These are phyloP conservation scores for Tetramorium parvispinum DNA, from an alignment of 1,140 invertebrate species.

Conservation along the genomic window DNA sequence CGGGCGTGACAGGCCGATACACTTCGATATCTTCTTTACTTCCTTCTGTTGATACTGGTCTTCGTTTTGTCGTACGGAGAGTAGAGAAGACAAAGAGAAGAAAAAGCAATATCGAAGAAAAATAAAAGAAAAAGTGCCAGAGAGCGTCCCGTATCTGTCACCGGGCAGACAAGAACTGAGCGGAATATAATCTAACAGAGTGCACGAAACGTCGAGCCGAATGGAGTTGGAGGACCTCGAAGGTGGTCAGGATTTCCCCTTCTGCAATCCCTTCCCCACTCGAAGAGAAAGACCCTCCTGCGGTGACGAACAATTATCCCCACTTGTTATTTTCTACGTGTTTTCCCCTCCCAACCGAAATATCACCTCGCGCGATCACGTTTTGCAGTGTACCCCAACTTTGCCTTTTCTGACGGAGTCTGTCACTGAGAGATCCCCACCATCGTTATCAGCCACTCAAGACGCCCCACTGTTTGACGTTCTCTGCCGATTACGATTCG, in stretches of 20 bases:
- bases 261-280: conserved; percentile 55
- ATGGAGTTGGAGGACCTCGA: conserved; percentile 71
- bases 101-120: background rate
- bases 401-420: background rate
- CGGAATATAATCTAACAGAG: conserved; percentile 69
- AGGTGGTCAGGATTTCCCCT: conserved; percentile 79
- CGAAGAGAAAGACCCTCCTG: conserved; percentile 12
- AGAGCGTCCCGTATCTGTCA: conserved; percentile 76
- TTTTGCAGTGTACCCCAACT: background rate
- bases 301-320: conserved; percentile 37
- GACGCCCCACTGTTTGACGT: conserved; percentile 46
- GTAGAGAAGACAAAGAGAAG: background rate
- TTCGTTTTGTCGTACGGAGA: background rate
- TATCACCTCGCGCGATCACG: conserved; percentile 21
- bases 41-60: background rate
- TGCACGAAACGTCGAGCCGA: conserved; percentile 69
- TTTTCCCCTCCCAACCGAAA: conserved; percentile 28
- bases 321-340: conserved; percentile 24
- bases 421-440: conserved; percentile 19
- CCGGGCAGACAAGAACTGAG: conserved; percentile 77
- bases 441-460: conserved; percentile 21
- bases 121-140: conserved; percentile 9
- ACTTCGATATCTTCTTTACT: conserved; percentile 20
- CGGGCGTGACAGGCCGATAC: background rate
- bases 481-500: conserved; percentile 6